Percentiles rank a stretch among this genome's conserved stretches.
Evolutionary conservation across 2,113 vertebrate genomes (phyloP).

Genomic region (Megalops atlanticus): DNA sequence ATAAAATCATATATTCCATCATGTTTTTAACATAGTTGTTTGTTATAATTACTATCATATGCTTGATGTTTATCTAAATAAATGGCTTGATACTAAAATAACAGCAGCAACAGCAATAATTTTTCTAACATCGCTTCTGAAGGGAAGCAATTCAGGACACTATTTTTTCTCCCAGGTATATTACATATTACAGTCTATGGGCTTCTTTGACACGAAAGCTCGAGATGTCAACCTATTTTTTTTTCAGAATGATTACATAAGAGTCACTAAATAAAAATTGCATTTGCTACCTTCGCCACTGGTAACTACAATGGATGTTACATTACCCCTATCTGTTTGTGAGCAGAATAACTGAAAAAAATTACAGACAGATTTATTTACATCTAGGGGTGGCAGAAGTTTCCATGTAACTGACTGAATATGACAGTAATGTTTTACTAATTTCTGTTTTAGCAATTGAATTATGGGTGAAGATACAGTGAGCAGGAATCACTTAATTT

Average conservation of each 20-base stretch:
- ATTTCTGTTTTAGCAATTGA: no score
- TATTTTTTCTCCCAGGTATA: background rate
- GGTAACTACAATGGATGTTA: background rate
- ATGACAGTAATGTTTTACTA: background rate
- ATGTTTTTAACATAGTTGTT: no score
- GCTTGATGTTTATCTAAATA: background rate
- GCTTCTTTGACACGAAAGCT: background rate
- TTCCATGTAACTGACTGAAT: background rate
- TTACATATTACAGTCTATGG: background rate
- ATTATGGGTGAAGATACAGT: background rate
- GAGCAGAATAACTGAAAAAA: background rate
- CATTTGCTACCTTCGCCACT: background rate
- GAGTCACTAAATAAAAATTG: background rate
- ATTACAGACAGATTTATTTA: background rate
- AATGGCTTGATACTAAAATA: background rate
- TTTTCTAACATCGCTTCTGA: no score
- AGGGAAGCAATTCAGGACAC: background rate
- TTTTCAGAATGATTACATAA: background rate
- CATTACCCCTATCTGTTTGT: background rate
- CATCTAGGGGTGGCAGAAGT: background rate
- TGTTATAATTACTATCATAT: no score
- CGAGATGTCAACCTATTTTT: background rate
- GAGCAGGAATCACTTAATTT: background rate
- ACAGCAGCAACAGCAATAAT: background rate
- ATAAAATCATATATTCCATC: no score